Conservation (phyloP, 2,888 invertebrate species). For the Vanessa cardui region DNA sequence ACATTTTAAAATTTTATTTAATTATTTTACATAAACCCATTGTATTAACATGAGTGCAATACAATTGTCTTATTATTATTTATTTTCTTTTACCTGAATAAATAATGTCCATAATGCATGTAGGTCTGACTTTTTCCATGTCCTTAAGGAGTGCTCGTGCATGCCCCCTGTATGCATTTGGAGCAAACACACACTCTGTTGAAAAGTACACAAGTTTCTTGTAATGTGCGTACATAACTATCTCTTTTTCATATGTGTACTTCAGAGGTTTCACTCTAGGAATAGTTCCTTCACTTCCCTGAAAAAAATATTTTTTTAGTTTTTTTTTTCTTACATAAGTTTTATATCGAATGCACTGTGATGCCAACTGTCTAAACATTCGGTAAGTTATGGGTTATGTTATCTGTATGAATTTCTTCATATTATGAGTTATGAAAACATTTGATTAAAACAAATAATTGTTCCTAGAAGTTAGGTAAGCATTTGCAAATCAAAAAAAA, state of each 20-base stretch:
- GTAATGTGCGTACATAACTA: constrained; percentile 99
- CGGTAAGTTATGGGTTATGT: too few species aligned
- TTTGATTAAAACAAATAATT: too few species aligned
- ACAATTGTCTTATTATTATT: too few species aligned
- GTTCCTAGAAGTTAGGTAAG: too few species aligned
- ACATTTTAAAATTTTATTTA: neutral
- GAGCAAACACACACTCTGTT: constrained; percentile 99
- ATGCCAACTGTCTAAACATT: too few species aligned
- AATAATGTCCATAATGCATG: constrained; percentile 96
- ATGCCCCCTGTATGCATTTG: constrained; percentile 98
- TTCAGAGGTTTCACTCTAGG: constrained; percentile 98
- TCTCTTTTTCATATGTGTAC: constrained; percentile 99
- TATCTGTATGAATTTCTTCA: too few species aligned
- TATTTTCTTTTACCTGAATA: constrained; percentile 86
- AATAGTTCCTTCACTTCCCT: constrained; percentile 91
- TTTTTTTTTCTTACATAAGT: too few species aligned
- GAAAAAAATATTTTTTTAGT: constrained; percentile 41
- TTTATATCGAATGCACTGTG: too few species aligned
- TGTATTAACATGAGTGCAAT: too few species aligned
- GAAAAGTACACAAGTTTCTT: constrained; percentile 98
- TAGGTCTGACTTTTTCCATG: constrained; percentile 95
- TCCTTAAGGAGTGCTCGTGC: constrained; percentile 96
- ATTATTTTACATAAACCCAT: too few species aligned
- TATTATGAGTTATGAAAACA: too few species aligned
- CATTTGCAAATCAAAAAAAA: too few species aligned